Base-by-base conservation (phyloP, 2,888 invertebrate species). In the Orthosia cruda region DNA sequence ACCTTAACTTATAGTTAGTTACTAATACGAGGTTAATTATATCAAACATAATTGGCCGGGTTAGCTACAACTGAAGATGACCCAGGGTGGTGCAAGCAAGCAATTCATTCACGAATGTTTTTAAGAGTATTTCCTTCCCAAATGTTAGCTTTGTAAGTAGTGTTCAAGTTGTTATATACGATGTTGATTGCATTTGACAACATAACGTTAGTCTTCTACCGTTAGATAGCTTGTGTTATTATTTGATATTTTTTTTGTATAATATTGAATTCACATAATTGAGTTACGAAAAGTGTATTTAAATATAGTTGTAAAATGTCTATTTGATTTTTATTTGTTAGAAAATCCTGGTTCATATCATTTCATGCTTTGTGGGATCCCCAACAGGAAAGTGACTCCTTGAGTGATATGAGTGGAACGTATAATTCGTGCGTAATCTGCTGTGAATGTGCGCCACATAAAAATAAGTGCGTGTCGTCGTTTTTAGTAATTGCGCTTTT, bases 271-370 rank as follows among this genome's bases (percentile, higher is more conserved):
- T 93, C 91, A 93, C 93, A 93, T 92, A 92, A 94, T 92, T 95
- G 95, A 93, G 95, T 96, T 95, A 94, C 90, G 92, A 95, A 94
- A 95, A 93, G 94, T 95, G 94, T 95, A 95, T 94, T 94, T 92
- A 95, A 95, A 94, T 93, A 95, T 96, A 95, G 94, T 92, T 94
- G 90, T 94, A 94, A 94, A 94, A 92, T 85, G 85, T 86, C 77
- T 11, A 61, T 83, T 87, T 73, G 81, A 87, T 89, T 89, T 88
- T 85, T 88, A 90, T 86, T 85, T 13, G 4, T 79, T 65, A 74
- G 18, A 63, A 15, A 3, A 4, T 45, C 49, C 54, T 47, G 4
- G 0, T 49, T 59, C 18, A 18, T 45, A n/a, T n/a, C n/a, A n/a
- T n/a, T n/a, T n/a, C n/a, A n/a, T n/a, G n/a, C n/a, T n/a, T n/a